Evolutionary conservation across 2,113 vertebrate genomes (phyloP), one percentile per base, ranked within the genome.

Genomic region (Phylloscopus trochiloides): DNA sequence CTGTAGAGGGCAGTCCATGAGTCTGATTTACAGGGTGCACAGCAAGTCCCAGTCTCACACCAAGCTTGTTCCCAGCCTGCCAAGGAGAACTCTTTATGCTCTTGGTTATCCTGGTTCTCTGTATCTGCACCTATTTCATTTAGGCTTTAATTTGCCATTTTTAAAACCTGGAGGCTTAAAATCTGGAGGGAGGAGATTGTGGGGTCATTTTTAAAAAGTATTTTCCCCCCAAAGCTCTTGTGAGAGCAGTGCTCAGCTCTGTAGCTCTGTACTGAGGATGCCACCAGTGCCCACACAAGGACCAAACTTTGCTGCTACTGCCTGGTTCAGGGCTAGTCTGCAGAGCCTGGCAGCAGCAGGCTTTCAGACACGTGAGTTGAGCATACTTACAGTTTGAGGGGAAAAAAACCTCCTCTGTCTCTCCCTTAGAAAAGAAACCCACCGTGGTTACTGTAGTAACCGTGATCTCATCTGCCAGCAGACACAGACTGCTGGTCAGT

Each of bases 381-480:
- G 34, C 43, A 50, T 20, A 28, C 50, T 68, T 73, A 42, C 1
- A 77, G 73, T 66, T 51, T 43, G 55, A 91, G 38, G 51, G 22
- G 6, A 77, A 71, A 48, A 55, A 93, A 66, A 7, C 4, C 68
- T 57, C 38, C 58, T 75, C 74, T 63, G 54, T 47, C 54, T 85
- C 25, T 34, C 43, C 47, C 32, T 86, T 14, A 14, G 74, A 45
- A 66, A 91, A 90, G 70, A 51, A 90, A 58, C 51, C 61, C 1
- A 3, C n/a, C 1, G 18, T 42, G 89, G 88, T 92, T 94, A 73
- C 92, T 94, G 94, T 51, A 90, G 88, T 91, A 90, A 93, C 92
- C 13, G 0, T 65, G 76, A 70, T 75, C 54, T 86, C 88, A 73
- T 86, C 86, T 52, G 58, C 36, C 67, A 67, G 83, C 79, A 91